Percentiles rank a stretch among this genome's conserved stretches.
Conservation (phyloP, 2,797 vertebrate genomes). For the Apogon hyalosoma region DNA sequence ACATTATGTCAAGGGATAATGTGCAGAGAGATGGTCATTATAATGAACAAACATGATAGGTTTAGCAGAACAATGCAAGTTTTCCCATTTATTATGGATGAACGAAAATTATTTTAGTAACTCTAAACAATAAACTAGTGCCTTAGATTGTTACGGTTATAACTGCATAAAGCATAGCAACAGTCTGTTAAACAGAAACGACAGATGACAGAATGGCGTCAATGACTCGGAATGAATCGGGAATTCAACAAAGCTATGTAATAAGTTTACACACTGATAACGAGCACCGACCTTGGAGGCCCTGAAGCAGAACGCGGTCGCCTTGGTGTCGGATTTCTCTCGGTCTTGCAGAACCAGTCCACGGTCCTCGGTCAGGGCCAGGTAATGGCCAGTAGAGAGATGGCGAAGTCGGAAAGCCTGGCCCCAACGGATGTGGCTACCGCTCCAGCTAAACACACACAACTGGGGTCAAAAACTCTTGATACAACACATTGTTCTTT, state of each 20-base stretch:
- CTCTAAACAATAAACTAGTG: too few species aligned
- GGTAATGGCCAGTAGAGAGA: constrained; percentile 94
- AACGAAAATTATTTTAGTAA: too few species aligned
- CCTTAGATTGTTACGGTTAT: too few species aligned
- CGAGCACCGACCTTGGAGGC: constrained; percentile 89
- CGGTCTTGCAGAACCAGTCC: constrained; percentile 91
- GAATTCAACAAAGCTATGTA: too few species aligned
- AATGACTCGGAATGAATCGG: too few species aligned
- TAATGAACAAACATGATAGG: too few species aligned
- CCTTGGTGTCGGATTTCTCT: constrained; percentile 88
- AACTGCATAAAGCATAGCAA: too few species aligned
- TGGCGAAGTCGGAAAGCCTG: constrained; percentile 95
- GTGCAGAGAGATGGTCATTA: too few species aligned
- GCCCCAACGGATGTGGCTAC: constrained; percentile 95
- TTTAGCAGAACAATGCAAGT: too few species aligned
- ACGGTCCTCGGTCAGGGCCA: constrained; percentile 91
- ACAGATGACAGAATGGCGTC: too few species aligned
- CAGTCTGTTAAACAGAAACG: too few species aligned
- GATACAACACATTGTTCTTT: neutral
- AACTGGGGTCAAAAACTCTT: constrained; percentile 4
- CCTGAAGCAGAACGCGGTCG: constrained; percentile 95
- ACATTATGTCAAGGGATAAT: neutral
- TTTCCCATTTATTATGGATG: too few species aligned
- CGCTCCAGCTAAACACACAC: constrained; percentile 90
- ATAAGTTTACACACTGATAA: neutral